Percentiles rank a stretch among this genome's conserved stretches.
Evolutionary conservation across 30 jellyfish, hydroid and myxozoan genomes (phyloP).

Genomic region (Turritopsis dohrnii): DNA sequence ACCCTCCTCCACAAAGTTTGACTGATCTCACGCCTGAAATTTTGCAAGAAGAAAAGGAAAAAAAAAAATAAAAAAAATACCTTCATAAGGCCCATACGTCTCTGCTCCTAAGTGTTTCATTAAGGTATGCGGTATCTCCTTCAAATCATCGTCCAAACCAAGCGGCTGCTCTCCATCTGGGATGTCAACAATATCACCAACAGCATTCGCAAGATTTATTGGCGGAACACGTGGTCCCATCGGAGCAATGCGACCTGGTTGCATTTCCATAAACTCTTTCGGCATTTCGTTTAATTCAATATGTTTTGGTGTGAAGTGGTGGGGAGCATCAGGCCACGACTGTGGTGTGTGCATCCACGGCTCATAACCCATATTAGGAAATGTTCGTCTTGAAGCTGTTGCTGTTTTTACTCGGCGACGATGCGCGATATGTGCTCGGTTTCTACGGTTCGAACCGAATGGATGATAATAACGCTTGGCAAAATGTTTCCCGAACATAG

Average conservation of each 20-base stretch:
- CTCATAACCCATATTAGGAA: not conserved
- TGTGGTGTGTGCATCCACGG: slow-evolving; percentile 28
- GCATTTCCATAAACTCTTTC: slow-evolving; percentile 13
- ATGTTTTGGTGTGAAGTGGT: not conserved
- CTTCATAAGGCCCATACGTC: slow-evolving; percentile 21
- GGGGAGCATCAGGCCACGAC: not conserved
- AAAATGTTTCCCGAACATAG: slow-evolving; percentile 47
- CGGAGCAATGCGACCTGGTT: slow-evolving; percentile 19
- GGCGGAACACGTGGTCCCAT: slow-evolving; percentile 17
- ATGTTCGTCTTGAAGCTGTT: slow-evolving; percentile 18
- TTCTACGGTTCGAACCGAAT: slow-evolving; percentile 1
- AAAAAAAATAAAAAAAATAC: not conserved
- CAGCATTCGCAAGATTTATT: slow-evolving; percentile 5
- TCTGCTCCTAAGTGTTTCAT: slow-evolving; percentile 6
- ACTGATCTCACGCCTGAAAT: no score
- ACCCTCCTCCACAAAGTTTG: no score
- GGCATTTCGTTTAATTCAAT: slow-evolving; percentile 11
- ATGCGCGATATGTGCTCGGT: slow-evolving; percentile 9
- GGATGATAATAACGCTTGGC: slow-evolving; percentile 30
- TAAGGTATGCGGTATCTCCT: slow-evolving; percentile 25
- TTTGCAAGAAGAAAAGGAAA: not conserved
- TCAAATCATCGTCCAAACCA: not conserved
- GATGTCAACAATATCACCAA: slow-evolving; percentile 28
- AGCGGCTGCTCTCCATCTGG: slow-evolving; percentile 3
- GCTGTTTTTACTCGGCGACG: not conserved